phyloP scores from a whole-genome alignment of 2,888 invertebrate species.

The Malthinus flaveolus region DNA sequence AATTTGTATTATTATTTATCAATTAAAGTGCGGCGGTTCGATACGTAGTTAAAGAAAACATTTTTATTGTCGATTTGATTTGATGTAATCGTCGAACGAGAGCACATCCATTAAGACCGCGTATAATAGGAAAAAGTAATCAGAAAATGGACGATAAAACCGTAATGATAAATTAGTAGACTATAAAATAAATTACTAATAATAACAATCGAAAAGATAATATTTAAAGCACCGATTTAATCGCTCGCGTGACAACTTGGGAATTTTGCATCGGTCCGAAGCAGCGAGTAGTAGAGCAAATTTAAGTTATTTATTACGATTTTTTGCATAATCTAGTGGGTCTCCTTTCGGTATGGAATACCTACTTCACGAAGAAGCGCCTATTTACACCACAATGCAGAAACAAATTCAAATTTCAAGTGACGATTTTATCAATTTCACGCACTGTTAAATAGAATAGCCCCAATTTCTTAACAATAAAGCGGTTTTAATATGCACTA shows the following conservation, averaged over 20 bases:
- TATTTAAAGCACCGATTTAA: neutral
- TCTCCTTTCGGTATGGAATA: too few species aligned
- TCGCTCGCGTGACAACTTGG: too few species aligned
- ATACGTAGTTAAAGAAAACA: neutral
- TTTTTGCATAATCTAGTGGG: too few species aligned
- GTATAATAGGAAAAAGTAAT: conserved; percentile 4
- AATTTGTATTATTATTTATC: conserved; percentile 9
- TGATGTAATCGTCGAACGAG: too few species aligned
- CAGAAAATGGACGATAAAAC: neutral
- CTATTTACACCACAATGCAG: conserved; percentile 14
- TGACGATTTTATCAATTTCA: conserved; percentile 25
- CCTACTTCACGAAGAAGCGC: neutral
- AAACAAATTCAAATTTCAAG: conserved; percentile 14
- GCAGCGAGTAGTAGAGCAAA: too few species aligned
- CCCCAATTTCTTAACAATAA: conserved; percentile 20
- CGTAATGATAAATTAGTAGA: neutral
- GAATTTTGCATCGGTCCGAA: too few species aligned
- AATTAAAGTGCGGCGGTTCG: conserved; percentile 6
- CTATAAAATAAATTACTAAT: neutral
- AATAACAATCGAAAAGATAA: neutral
- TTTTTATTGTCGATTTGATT: too few species aligned
- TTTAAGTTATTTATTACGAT: too few species aligned
- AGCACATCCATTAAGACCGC: too few species aligned
- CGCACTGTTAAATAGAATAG: conserved; percentile 20
- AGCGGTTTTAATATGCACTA: conserved; percentile 23